Evolutionary conservation across 2,113 vertebrate species (phyloP).

Genomic region (Percina caprodes): DNA sequence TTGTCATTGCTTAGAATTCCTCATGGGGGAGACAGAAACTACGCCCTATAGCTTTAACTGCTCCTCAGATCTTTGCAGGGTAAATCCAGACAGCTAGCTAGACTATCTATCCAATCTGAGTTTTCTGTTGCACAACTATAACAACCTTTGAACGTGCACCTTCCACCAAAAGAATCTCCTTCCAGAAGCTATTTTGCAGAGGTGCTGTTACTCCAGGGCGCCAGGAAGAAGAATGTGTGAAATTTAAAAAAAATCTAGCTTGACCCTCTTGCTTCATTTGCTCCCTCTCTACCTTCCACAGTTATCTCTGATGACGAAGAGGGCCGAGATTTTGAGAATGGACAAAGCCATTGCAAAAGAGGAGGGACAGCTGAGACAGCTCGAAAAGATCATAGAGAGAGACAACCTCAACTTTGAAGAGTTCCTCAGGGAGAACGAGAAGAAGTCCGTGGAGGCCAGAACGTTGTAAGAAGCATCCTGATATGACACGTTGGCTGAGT

Average conservation of each 20-base stretch:
- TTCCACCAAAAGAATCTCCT: too few species aligned
- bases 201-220: too few species aligned
- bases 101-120: too few species aligned
- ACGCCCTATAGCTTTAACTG: too few species aligned
- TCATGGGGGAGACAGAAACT: too few species aligned
- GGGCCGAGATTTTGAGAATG: conserved; percentile 85
- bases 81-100: too few species aligned
- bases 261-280: background rate
- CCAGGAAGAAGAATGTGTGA: background rate
- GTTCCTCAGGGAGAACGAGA: conserved; percentile 89
- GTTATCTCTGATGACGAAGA: conserved; percentile 87
- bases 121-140: too few species aligned
- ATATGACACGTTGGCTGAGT: background rate
- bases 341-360: conserved; percentile 81
- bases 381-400: conserved; percentile 84
- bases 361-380: conserved; percentile 83
- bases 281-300: conserved; percentile 59
- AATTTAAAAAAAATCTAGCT: background rate
- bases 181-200: too few species aligned
- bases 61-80: too few species aligned
- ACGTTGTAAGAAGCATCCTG: conserved; percentile 78
- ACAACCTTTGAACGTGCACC: too few species aligned
- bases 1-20: too few species aligned
- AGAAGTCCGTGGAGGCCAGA: conserved; percentile 86
- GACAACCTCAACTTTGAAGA: conserved; percentile 85